Percentiles rank a stretch among this genome's conserved stretches.
phyloP scores from a whole-genome alignment of 1,140 invertebrate species.

The Schlechtendalia chinensis region DNA sequence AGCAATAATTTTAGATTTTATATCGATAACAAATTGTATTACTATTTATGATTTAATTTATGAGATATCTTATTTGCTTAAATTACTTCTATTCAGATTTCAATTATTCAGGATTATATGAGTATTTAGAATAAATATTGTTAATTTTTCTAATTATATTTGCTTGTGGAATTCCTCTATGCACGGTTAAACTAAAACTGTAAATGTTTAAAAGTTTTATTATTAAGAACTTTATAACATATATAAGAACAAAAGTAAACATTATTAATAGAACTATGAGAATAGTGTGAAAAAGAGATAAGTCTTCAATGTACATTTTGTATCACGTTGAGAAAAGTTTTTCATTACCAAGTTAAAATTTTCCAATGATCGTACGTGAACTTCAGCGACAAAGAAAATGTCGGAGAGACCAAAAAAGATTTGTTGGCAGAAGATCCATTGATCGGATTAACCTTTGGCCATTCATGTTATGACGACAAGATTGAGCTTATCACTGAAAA shows the following conservation, averaged over 20 bases:
- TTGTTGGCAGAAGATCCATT: constrained; percentile 5
- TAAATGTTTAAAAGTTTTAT: not conserved
- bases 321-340: not conserved
- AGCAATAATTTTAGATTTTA: too few relatives aligned
- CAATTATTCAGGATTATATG: too few relatives aligned
- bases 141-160: too few relatives aligned
- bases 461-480: not conserved
- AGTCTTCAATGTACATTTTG: not conserved
- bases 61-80: too few relatives aligned
- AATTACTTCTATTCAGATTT: too few relatives aligned
- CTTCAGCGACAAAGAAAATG: not conserved
- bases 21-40: too few relatives aligned
- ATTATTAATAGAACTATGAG: not conserved
- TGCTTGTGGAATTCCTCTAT: too few relatives aligned
- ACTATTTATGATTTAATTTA: too few relatives aligned
- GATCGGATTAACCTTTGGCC: constrained; percentile 24
- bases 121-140: too few relatives aligned
- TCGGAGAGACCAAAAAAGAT: not conserved
- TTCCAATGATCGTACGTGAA: not conserved
- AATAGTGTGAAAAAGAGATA: constrained; percentile 19
- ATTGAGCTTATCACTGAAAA: constrained; percentile 8
- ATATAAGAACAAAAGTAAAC: not conserved
- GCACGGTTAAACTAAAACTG: not conserved
- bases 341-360: constrained; percentile 16
- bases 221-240: not conserved